Conservation (phyloP, 2,797 vertebrate genomes). For the Sebastes minor region DNA sequence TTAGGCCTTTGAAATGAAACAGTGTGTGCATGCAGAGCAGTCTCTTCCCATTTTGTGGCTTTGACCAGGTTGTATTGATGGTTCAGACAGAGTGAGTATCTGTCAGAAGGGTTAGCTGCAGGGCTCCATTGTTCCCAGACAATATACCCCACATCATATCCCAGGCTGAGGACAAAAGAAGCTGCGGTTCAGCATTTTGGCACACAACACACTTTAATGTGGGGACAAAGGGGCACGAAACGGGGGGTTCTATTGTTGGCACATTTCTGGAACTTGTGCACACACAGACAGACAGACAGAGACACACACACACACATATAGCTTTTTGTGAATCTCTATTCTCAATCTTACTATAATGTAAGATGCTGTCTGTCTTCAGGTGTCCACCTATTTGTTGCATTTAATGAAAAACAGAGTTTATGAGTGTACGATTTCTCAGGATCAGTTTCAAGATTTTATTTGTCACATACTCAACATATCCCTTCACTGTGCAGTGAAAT, state of each 20-base stretch:
- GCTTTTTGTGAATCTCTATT: background rate
- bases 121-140: constrained; percentile 49
- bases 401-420: background rate
- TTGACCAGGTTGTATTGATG: constrained; percentile 21
- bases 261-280: constrained; percentile 43
- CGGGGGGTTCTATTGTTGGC: constrained; percentile 44
- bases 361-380: background rate
- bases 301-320: background rate
- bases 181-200: constrained; percentile 59
- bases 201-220: constrained; percentile 47
- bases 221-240: constrained; percentile 23
- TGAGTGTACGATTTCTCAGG: background rate
- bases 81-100: constrained; percentile 27
- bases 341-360: background rate
- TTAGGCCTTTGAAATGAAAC: background rate
- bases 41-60: background rate
- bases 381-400: background rate
- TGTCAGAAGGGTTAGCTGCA: constrained; percentile 18
- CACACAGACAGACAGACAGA: background rate
- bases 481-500: background rate
- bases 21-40: background rate
- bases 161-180: constrained; percentile 67
- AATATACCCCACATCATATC: constrained; percentile 60
- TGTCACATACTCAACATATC: background rate
- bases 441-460: background rate